Evolutionary conservation across 2,888 invertebrate species (phyloP), one percentile per base, ranked within the genome.

Genomic region (Leptura quadrifasciata): DNA sequence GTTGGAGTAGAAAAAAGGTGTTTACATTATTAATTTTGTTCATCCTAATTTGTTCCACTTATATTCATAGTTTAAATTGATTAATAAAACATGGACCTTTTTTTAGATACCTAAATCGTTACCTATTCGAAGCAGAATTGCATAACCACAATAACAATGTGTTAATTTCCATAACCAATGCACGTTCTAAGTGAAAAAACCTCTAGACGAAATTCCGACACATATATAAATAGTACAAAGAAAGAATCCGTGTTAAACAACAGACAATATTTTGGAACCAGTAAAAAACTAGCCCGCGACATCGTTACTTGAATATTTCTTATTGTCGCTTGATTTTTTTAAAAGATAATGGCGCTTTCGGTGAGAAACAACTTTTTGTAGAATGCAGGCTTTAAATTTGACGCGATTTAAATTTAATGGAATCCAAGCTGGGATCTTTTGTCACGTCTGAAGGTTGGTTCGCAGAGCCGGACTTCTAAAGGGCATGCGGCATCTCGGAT

Each of bases 391-490:
- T 82, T 83, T 83, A 85, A 83, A 82, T 85, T 84, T 84, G 83
- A 85, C 85, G 84, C 85, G 79, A 83, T 85, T 85, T 84, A 86
- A 85, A 85, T 85, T 85, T 84, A 83, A 85, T 82, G 82, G 80
- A 84, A 82, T 82, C 79, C 83, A 79, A 79, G 74, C 47, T 79
- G 72, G 76, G 63, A 73, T 78, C 80, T 79, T 80, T 80, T 80
- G 81, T 80, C 80, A 78, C 79, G 80, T 77, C 74, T 76, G 73
- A 69, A 72, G 67, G 77, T 74, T 72, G 76, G 65, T 35, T 54
- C 31, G 24, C 74, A 69, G 67, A 55, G 60, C 52, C 65, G 76
- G 35, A 47, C 64, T 72, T 54, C 58, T 31, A 67, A 55, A 24
- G 39, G 31, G 61, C 18, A 39, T 15, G 10, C 27, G 27, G 27